phyloP scores from a whole-genome alignment of 2,797 vertebrate genomes.

The Agapornis canus region DNA sequence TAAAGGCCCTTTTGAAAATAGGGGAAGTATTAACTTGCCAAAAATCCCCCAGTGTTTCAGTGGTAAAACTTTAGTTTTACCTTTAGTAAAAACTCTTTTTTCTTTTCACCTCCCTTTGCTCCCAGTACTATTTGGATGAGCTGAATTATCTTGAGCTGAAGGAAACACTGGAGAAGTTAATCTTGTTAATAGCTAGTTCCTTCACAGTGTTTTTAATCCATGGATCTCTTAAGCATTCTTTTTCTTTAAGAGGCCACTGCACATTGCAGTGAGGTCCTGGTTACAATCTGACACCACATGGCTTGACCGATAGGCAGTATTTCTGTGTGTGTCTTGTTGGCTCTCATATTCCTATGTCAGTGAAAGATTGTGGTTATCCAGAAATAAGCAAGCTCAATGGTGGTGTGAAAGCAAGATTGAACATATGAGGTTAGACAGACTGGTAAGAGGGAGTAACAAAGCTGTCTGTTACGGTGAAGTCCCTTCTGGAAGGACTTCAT shows the following conservation, averaged over 20 bases:
- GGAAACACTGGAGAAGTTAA: background rate
- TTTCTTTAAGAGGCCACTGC: background rate
- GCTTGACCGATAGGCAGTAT: background rate
- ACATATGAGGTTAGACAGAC: background rate
- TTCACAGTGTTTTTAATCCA: background rate
- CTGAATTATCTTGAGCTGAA: background rate
- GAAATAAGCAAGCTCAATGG: background rate
- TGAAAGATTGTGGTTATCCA: background rate
- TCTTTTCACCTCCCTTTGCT: background rate
- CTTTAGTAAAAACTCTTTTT: background rate
- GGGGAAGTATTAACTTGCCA: background rate
- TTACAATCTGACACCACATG: background rate
- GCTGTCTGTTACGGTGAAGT: background rate
- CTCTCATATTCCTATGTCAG: background rate
- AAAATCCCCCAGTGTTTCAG: background rate
- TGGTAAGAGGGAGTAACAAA: conserved; percentile 3
- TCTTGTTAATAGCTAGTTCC: background rate
- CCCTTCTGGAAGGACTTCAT: conserved; percentile 14
- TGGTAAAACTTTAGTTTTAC: background rate
- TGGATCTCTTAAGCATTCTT: background rate
- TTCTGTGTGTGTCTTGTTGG: background rate
- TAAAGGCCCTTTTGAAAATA: background rate
- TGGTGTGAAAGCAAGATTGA: background rate
- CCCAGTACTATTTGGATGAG: background rate
- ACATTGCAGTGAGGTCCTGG: background rate